Evolutionary conservation across 2,113 vertebrate genomes (phyloP).

Genomic region (Calonectris borealis): DNA sequence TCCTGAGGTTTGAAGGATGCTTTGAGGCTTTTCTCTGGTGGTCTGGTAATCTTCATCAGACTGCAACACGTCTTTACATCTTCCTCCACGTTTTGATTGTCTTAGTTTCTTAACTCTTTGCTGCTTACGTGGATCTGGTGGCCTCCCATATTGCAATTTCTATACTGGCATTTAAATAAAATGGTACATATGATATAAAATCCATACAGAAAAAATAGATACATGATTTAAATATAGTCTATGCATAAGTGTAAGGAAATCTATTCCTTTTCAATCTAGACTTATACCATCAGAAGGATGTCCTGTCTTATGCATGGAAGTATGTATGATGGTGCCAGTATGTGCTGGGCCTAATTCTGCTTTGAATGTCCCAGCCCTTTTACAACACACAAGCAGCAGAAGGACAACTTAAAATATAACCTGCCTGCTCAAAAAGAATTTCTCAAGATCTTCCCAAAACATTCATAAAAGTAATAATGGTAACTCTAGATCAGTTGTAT

Average conservation of each 20-base stretch:
- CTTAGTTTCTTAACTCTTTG: slow-evolving; percentile 63
- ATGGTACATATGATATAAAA: neutral
- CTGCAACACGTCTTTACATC: slow-evolving; percentile 27
- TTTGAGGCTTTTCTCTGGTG: slow-evolving; percentile 63
- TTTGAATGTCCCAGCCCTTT: neutral
- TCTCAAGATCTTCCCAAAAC: neutral
- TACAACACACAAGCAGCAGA: neutral
- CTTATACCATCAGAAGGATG: neutral
- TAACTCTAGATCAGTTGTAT: neutral
- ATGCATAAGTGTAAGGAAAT: neutral
- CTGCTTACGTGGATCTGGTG: neutral
- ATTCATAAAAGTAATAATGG: neutral
- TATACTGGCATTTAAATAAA: neutral
- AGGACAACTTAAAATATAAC: neutral
- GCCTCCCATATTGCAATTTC: neutral
- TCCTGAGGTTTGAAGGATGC: slow-evolving; percentile 65
- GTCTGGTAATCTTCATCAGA: slow-evolving; percentile 72
- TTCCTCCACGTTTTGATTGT: slow-evolving; percentile 13
- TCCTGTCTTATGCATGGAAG: neutral
- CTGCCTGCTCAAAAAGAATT: neutral
- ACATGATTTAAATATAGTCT: neutral
- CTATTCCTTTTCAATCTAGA: neutral
- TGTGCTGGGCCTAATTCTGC: neutral
- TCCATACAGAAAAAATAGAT: neutral
- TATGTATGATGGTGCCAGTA: neutral